Conservation (phyloP, 2,888 invertebrate species). For the Coronaproctus castanopsis region DNA sequence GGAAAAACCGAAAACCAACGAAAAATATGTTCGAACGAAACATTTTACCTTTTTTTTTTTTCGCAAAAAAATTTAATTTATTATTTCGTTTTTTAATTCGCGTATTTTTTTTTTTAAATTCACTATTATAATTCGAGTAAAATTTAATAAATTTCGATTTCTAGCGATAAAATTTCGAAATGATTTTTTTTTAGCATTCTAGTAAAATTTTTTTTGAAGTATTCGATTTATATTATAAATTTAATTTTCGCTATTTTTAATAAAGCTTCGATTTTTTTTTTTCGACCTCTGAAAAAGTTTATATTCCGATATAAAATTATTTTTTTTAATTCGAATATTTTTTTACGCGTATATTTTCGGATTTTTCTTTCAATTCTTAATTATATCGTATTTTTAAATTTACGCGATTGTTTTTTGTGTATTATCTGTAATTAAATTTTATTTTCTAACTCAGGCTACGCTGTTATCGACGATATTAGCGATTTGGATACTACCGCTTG, state of each 20-base stretch:
- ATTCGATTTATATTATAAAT: too few relatives aligned
- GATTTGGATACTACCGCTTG: constrained; percentile 19
- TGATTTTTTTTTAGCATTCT: constrained; percentile 5
- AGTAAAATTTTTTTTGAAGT: too few relatives aligned
- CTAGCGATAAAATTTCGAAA: constrained; percentile 1
- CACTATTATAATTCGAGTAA: not conserved
- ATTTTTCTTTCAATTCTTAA: not conserved
- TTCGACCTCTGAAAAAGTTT: too few relatives aligned
- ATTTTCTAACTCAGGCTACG: too few relatives aligned
- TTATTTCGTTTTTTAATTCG: not conserved
- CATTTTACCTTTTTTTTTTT: constrained; percentile 1
- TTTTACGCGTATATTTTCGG: constrained; percentile 1
- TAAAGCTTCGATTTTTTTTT: too few relatives aligned
- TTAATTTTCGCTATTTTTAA: too few relatives aligned
- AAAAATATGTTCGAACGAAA: too few relatives aligned
- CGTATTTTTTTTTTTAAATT: not conserved
- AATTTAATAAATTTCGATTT: too few relatives aligned
- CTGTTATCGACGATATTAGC: constrained; percentile 8
- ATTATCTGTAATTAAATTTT: too few relatives aligned
- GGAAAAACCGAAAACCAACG: too few relatives aligned
- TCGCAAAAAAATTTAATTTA: not conserved
- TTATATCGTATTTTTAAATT: not conserved
- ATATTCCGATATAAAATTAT: too few relatives aligned
- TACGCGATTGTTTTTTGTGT: not conserved
- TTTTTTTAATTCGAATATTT: too few relatives aligned